Conservation (phyloP, 2,888 invertebrate species). For the Yponomeuta sedellus region DNA sequence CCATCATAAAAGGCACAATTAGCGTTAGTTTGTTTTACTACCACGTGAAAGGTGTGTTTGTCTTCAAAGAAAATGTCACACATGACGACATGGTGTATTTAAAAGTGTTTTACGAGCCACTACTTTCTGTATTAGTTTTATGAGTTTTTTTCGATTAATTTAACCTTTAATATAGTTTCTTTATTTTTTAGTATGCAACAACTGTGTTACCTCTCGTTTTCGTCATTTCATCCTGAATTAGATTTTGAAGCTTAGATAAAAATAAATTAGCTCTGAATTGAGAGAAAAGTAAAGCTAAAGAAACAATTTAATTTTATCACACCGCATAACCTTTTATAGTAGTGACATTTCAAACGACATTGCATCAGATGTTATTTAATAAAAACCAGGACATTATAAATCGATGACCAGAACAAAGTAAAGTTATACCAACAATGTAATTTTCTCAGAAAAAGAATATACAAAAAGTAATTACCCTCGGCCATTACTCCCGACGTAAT, state of each 20-base stretch:
- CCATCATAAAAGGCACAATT: conserved; percentile 67
- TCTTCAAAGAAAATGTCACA: conserved; percentile 58
- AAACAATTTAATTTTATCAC: no score
- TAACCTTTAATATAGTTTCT: background rate
- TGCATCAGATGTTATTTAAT: background rate
- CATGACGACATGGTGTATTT: conserved; percentile 19
- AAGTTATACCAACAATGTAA: background rate
- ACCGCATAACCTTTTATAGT: no score
- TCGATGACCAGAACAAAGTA: background rate
- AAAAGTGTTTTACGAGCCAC: background rate
- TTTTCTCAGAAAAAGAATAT: background rate
- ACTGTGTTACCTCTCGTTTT: no score
- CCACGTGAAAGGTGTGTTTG: conserved; percentile 49
- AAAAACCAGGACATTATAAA: background rate
- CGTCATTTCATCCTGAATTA: no score
- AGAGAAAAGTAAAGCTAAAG: no score
- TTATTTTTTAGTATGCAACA: background rate
- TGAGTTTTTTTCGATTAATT: background rate
- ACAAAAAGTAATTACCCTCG: conserved; percentile 16
- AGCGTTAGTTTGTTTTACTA: conserved; percentile 63
- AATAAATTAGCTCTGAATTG: no score
- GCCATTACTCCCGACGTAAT: conserved; percentile 52
- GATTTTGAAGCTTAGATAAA: no score
- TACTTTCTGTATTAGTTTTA: background rate
- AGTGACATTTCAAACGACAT: no score